phyloP scores from a whole-genome alignment of 2,797 vertebrate species.

The Tangara arthus region DNA sequence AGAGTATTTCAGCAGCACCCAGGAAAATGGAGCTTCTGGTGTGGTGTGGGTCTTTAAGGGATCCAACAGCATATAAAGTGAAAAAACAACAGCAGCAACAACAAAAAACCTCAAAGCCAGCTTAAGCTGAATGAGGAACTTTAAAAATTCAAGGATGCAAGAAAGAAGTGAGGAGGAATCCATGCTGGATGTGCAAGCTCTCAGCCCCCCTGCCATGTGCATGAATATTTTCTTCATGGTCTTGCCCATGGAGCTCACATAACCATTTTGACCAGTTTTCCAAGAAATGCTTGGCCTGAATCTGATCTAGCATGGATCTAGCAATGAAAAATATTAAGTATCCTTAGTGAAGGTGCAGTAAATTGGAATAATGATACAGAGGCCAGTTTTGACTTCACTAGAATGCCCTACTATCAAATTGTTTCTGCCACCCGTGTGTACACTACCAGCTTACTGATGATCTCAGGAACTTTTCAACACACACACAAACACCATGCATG shows the following conservation, averaged over 20 bases:
- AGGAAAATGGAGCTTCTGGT: background rate
- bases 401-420: background rate
- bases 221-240: background rate
- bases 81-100: background rate
- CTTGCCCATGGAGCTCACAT: background rate
- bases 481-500: background rate
- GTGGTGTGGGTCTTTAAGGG: background rate
- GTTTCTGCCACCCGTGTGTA: background rate
- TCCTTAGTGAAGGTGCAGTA: background rate
- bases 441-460: background rate
- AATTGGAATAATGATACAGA: background rate
- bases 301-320: background rate
- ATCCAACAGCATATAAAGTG: rapidly evolving
- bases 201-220: rapidly evolving
- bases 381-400: background rate
- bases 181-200: background rate
- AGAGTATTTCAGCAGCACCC: background rate
- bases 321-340: background rate
- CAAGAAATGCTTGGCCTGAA: background rate
- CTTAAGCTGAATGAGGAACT: background rate
- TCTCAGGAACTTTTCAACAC: background rate
- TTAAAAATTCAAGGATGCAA: background rate
- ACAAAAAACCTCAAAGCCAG: background rate
- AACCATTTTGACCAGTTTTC: background rate
- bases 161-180: background rate